A percentile compares a stretch with the other conserved stretches of the same genome.
Conservation (phyloP, 2,113 vertebrate species). For the Lontra canadensis region DNA sequence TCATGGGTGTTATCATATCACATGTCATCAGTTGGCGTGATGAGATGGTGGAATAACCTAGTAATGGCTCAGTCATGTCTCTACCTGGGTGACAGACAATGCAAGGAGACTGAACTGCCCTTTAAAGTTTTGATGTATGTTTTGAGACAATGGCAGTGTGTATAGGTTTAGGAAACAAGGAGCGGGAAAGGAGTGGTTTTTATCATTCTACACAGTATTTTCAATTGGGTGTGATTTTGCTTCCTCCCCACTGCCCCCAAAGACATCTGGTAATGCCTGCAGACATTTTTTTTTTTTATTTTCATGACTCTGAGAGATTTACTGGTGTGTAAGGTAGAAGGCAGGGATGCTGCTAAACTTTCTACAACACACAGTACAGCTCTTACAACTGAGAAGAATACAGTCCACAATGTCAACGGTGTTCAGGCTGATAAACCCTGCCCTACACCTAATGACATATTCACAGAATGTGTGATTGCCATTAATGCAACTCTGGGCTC, state of each 20-base stretch:
- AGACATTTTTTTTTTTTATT: neutral
- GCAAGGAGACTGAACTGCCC: neutral
- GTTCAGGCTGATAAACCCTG: neutral
- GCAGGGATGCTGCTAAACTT: neutral
- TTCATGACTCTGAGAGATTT: neutral
- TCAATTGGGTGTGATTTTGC: neutral
- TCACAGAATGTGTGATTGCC: neutral
- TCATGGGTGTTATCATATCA: rapidly evolving
- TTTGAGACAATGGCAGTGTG: neutral
- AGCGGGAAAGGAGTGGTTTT: neutral
- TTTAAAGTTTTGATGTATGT: neutral
- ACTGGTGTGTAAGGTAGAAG: neutral
- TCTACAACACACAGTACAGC: neutral
- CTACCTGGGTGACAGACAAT: neutral
- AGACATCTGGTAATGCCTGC: neutral
- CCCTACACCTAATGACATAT: neutral
- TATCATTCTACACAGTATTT: neutral
- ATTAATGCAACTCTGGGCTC: neutral
- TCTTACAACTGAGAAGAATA: neutral
- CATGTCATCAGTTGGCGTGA: neutral
- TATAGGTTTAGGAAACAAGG: neutral
- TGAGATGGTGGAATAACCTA: neutral
- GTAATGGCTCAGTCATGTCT: neutral
- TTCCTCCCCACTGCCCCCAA: neutral
- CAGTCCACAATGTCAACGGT: neutral